Evolutionary conservation across 2,113 vertebrate genomes (phyloP).

Genomic region (Apaloderma vittatum): DNA sequence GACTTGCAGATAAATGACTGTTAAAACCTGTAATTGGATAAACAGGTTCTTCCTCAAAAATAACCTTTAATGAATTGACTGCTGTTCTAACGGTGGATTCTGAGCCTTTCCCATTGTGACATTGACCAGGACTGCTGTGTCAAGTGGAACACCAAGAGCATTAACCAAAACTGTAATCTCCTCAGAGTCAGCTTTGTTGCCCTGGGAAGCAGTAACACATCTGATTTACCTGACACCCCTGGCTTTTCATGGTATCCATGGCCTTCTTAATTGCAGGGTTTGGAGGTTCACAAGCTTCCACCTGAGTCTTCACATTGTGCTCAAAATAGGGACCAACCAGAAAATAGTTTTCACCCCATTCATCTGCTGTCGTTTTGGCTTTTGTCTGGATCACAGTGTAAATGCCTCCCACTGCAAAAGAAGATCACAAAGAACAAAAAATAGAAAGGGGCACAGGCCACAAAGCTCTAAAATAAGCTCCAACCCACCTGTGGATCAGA

Average conservation of each 20-base stretch:
- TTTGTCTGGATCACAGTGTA: constrained; percentile 99
- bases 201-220: not conserved
- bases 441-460: not conserved
- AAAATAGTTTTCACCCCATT: constrained; percentile 97
- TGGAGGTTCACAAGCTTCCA: constrained; percentile 89
- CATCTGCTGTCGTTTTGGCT: constrained; percentile 90
- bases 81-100: not conserved
- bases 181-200: constrained; percentile 55
- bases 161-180: constrained; percentile 60
- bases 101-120: constrained; percentile 29
- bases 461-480: not conserved
- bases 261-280: constrained; percentile 83
- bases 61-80: constrained; percentile 72
- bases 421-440: not conserved
- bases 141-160: constrained; percentile 63
- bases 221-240: constrained; percentile 90
- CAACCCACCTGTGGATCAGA: not conserved
- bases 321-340: constrained; percentile 95
- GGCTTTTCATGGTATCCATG: constrained; percentile 86
- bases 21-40: constrained; percentile 75
- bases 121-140: constrained; percentile 62
- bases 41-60: constrained; percentile 73
- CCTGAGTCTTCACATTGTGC: constrained; percentile 94
- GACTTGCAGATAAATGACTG: constrained; percentile 65
- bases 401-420: constrained; percentile 92